A percentile compares a stretch with the other conserved stretches of the same genome.
phyloP scores from a whole-genome alignment of 2,888 invertebrate species.

The Drosophila affinis region DNA sequence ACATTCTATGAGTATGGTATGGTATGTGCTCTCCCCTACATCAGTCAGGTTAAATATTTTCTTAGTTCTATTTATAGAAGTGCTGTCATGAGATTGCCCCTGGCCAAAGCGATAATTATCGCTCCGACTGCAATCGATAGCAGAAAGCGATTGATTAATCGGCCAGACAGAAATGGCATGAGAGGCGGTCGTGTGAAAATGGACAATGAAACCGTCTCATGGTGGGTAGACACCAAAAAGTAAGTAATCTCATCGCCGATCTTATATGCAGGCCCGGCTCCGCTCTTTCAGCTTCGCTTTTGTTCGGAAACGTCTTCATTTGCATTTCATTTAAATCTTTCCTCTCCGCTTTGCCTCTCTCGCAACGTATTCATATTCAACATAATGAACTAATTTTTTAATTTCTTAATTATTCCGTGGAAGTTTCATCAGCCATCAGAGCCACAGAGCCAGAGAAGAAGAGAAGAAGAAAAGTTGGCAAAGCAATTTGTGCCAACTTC shows the following conservation, averaged over 20 bases:
- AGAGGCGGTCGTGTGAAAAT: constrained; percentile 51
- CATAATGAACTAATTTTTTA: constrained; percentile 64
- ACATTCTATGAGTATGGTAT: not conserved
- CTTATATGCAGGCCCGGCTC: not conserved
- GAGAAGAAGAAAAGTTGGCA: constrained; percentile 24
- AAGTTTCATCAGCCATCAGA: constrained; percentile 52
- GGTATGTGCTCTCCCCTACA: constrained; percentile 2
- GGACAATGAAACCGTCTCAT: constrained; percentile 34
- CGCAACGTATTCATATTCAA: constrained; percentile 13
- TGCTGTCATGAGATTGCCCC: constrained; percentile 1
- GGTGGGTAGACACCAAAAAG: constrained; percentile 13
- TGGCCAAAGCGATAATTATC: not conserved
- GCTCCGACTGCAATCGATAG: not conserved
- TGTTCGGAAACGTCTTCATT: constrained; percentile 42
- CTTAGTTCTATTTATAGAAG: constrained; percentile 49
- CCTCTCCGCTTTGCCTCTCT: constrained; percentile 6
- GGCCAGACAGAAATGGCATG: not conserved
- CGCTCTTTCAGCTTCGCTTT: not conserved
- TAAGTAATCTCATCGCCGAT: constrained; percentile 3
- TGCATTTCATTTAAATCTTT: constrained; percentile 58
- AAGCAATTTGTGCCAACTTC: constrained; percentile 44
- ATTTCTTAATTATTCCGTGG: constrained; percentile 68
- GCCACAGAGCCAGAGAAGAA: constrained; percentile 13
- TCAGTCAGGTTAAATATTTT: constrained; percentile 23
- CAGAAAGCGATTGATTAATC: constrained; percentile 5